Evolutionary conservation across 2,797 vertebrate species (phyloP).

Genomic region (Microctenopoma stevenorrisi): DNA sequence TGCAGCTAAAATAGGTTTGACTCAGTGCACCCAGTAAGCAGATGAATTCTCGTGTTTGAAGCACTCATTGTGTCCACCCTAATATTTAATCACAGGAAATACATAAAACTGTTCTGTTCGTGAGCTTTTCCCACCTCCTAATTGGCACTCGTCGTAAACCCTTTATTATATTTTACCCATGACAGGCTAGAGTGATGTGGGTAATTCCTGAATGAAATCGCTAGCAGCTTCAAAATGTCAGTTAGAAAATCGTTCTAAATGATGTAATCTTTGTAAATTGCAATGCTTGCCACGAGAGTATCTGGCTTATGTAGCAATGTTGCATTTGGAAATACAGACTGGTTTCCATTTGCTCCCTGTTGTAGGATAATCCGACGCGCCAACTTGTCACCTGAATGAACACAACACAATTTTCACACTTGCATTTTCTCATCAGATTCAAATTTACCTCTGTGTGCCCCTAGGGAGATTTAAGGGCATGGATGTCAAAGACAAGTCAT

Average conservation of each 20-base stretch:
- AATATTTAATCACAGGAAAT: conserved; percentile 39
- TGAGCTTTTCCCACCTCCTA: conserved; percentile 40
- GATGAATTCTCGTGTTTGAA: conserved; percentile 40
- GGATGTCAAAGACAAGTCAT: conserved; percentile 39
- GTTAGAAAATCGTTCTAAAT: conserved; percentile 50
- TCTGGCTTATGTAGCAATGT: conserved; percentile 49
- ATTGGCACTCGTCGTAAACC: conserved; percentile 59
- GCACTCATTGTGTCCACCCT: conserved; percentile 24
- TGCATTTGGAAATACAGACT: conserved; percentile 44
- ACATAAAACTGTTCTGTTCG: conserved; percentile 45
- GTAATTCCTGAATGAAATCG: conserved; percentile 61
- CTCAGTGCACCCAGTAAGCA: conserved; percentile 31
- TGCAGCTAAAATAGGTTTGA: conserved; percentile 41
- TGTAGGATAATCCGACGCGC: conserved; percentile 54
- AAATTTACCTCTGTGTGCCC: conserved; percentile 36
- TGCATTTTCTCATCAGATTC: conserved; percentile 63
- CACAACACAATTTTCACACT: conserved; percentile 68
- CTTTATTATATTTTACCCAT: conserved; percentile 62
- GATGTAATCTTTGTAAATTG: conserved; percentile 54
- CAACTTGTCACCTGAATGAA: conserved; percentile 74
- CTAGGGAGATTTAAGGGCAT: conserved; percentile 35
- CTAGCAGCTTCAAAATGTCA: conserved; percentile 62
- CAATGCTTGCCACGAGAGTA: conserved; percentile 28
- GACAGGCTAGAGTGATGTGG: conserved; percentile 51
- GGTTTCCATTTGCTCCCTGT: conserved; percentile 58